Conservation (phyloP, 2,888 invertebrate species). For the Scaptomyza polygonia region DNA sequence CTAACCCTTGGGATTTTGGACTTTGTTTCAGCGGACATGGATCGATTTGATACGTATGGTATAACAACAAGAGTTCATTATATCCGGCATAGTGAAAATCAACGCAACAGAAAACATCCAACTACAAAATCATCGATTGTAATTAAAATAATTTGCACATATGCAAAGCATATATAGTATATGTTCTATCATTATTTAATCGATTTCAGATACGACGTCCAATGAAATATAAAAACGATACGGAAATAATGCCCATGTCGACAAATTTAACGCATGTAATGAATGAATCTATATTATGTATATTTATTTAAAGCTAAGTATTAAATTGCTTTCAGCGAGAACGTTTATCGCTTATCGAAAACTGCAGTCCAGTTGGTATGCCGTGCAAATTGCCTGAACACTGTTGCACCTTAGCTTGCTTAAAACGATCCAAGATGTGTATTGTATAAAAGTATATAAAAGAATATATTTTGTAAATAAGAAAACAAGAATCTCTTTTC, state of each 20-base stretch:
- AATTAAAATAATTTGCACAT: not conserved
- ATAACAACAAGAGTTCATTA: too few relatives aligned
- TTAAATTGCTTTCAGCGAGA: not conserved
- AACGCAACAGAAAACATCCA: too few relatives aligned
- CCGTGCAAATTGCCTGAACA: slow-evolving; percentile 4
- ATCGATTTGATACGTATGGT: too few relatives aligned
- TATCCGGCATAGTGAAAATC: too few relatives aligned
- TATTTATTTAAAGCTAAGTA: not conserved
- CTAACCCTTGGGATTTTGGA: not conserved
- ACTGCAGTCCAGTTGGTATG: slow-evolving; percentile 1
- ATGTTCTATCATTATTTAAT: not conserved
- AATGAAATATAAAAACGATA: slow-evolving; percentile 4
- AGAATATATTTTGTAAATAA: too few relatives aligned
- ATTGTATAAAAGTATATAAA: not conserved
- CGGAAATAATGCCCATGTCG: not conserved
- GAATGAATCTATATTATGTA: too few relatives aligned
- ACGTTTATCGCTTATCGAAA: not conserved
- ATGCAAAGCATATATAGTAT: too few relatives aligned
- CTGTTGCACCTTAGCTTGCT: slow-evolving; percentile 17
- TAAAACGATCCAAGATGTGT: slow-evolving; percentile 6
- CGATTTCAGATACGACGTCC: slow-evolving; percentile 1
- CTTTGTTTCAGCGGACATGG: too few relatives aligned
- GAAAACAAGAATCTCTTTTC: too few relatives aligned
- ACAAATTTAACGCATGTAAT: slow-evolving; percentile 1
- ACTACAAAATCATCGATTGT: not conserved